Percentiles rank a stretch among this genome's conserved stretches.
Evolutionary conservation across 92 coral and sea anemone genomes (phyloP).

Genomic region (Parazoanthus atlanticus): DNA sequence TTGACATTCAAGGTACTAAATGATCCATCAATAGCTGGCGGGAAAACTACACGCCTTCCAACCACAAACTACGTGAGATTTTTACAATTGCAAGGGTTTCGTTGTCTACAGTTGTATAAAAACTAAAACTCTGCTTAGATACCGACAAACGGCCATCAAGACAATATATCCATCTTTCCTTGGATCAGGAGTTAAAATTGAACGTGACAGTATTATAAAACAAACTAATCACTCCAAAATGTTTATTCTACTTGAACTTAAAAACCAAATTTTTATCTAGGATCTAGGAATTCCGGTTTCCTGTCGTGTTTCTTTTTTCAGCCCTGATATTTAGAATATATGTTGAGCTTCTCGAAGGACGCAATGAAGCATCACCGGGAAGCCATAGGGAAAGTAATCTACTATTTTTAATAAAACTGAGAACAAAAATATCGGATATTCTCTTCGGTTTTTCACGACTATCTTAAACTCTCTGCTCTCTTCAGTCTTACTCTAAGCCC

Average conservation of each 20-base stretch:
- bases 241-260: slow-evolving; percentile 20
- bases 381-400: background rate
- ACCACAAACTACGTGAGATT: background rate
- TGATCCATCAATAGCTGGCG: no score
- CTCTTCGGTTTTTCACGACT: background rate
- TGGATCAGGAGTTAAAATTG: background rate
- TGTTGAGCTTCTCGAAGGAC: background rate
- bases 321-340: no score
- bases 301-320: background rate
- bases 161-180: background rate
- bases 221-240: slow-evolving; percentile 16
- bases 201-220: background rate
- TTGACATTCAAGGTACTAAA: background rate
- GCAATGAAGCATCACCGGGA: background rate
- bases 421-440: background rate
- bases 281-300: background rate
- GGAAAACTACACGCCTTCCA: no score
- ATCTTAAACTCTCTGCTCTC: background rate
- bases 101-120: background rate
- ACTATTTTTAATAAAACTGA: background rate
- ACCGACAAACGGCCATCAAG: background rate
- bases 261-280: background rate
- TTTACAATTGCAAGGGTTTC: no score
- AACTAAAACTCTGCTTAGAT: background rate
- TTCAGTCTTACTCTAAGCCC: background rate